A percentile compares a stretch with the other conserved stretches of the same genome.
These are phyloP conservation scores for Watsonalla cultraria DNA, from an alignment of 2,888 invertebrate genomes.

Conservation along the genomic window DNA sequence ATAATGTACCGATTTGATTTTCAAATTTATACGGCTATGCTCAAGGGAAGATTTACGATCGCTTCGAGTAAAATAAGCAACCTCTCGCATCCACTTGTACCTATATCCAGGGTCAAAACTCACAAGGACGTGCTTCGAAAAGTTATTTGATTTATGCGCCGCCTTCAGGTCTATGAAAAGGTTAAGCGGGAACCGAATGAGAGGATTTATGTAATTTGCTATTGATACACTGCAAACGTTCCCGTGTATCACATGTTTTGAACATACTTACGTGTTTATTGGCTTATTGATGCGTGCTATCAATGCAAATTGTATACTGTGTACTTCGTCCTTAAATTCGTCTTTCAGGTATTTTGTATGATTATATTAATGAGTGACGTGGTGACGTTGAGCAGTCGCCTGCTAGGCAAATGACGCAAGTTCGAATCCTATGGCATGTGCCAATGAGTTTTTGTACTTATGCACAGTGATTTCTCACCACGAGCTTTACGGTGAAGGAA, in stretches of 20 bases:
- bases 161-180: slow-evolving; percentile 24
- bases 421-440: no score
- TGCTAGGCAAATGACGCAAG: not conserved
- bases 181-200: slow-evolving; percentile 13
- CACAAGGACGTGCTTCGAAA: slow-evolving; percentile 27
- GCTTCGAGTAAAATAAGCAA: slow-evolving; percentile 7
- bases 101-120: slow-evolving; percentile 17
- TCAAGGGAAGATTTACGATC: slow-evolving; percentile 3
- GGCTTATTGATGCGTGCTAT: not conserved
- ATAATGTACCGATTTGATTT: slow-evolving; percentile 2
- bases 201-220: slow-evolving; percentile 24
- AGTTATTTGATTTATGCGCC: slow-evolving; percentile 42
- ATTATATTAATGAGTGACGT: no score
- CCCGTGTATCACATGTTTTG: slow-evolving; percentile 3
- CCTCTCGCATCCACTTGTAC: slow-evolving; percentile 20
- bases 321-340: not conserved
- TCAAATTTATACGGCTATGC: slow-evolving; percentile 3
- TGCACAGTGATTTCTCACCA: no score
- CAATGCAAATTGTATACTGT: slow-evolving; percentile 5
- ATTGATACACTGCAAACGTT: slow-evolving; percentile 21
- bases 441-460: no score
- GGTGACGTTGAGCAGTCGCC: no score
- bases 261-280: not conserved
- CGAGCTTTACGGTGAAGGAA: no score
- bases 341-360: no score